phyloP scores from a whole-genome alignment of 37 sponge, comb jelly and placozoan species.

The Eunapius fragilis region DNA sequence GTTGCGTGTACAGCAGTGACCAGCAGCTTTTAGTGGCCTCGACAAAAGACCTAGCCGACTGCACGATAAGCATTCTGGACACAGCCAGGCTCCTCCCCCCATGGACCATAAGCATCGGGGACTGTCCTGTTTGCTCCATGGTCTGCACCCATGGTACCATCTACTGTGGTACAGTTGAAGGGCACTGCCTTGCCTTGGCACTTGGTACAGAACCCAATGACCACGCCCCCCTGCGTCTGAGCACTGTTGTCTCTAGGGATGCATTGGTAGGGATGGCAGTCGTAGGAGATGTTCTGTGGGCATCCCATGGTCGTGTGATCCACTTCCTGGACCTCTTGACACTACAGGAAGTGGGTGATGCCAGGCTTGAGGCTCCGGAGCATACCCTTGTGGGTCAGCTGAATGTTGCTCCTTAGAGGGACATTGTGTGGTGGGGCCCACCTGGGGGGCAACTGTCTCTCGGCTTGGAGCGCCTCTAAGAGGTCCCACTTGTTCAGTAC shows the following conservation, averaged over 20 bases:
- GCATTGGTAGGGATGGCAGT: constrained; percentile 45
- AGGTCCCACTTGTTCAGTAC: constrained; percentile 14
- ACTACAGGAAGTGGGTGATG: neutral
- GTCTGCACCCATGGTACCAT: constrained; percentile 45
- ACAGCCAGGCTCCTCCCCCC: constrained; percentile 13
- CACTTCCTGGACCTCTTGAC: neutral
- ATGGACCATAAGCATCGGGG: constrained; percentile 53
- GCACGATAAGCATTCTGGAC: constrained; percentile 51
- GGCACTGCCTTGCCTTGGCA: constrained; percentile 44
- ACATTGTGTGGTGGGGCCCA: constrained; percentile 80
- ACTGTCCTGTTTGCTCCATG: constrained; percentile 49
- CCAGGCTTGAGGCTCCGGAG: neutral
- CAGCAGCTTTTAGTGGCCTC: constrained; percentile 68
- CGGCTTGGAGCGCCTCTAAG: constrained; percentile 38
- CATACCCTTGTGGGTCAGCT: constrained; percentile 41
- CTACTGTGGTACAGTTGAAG: constrained; percentile 68
- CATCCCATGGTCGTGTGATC: neutral
- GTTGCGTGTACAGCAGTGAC: constrained; percentile 39
- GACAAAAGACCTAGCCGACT: constrained; percentile 48
- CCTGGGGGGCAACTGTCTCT: constrained; percentile 15
- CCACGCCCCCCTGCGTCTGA: neutral
- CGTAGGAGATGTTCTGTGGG: constrained; percentile 42
- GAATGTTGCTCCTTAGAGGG: neutral
- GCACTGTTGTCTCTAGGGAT: constrained; percentile 39
- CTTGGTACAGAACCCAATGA: neutral